phyloP scores from a whole-genome alignment of 2,888 invertebrate species.

The Clitarchus hookeri region DNA sequence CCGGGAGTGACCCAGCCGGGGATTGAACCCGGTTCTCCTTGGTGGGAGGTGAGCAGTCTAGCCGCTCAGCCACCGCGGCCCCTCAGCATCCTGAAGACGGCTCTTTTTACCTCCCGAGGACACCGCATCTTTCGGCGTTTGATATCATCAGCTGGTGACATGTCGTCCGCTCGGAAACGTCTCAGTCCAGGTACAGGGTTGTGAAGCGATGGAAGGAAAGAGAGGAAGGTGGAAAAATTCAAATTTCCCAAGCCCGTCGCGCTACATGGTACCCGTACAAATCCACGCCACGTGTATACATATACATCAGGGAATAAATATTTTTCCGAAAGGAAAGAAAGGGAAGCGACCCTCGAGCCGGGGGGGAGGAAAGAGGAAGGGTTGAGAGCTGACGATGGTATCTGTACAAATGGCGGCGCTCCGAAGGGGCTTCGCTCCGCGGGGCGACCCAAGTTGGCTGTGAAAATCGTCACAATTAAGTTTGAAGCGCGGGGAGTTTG shows the following conservation, averaged over 20 bases:
- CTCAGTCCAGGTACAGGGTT: not conserved
- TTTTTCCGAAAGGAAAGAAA: not conserved
- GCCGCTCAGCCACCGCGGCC: too few relatives aligned
- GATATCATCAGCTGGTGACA: not conserved
- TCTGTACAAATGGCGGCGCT: constrained; percentile 20
- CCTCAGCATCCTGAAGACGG: too few relatives aligned
- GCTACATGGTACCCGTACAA: constrained; percentile 17
- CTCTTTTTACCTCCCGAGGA: too few relatives aligned
- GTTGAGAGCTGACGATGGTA: constrained; percentile 12
- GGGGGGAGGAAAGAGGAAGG: not conserved
- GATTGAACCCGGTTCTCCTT: too few relatives aligned
- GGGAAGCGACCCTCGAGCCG: not conserved
- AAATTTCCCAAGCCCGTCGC: not conserved
- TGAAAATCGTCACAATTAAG: constrained; percentile 37
- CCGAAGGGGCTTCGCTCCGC: not conserved
- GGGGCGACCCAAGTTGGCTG: constrained; percentile 24
- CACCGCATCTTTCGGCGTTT: not conserved
- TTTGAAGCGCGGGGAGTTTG: constrained; percentile 28
- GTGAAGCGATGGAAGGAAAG: not conserved
- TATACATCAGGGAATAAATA: constrained; percentile 17
- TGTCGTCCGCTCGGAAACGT: not conserved
- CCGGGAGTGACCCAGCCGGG: too few relatives aligned
- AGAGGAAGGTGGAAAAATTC: not conserved
- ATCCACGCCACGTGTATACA: constrained; percentile 15
- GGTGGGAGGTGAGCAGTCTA: too few relatives aligned